Conservation (phyloP, 2,888 invertebrate genomes). For the Cheilosia soror region DNA sequence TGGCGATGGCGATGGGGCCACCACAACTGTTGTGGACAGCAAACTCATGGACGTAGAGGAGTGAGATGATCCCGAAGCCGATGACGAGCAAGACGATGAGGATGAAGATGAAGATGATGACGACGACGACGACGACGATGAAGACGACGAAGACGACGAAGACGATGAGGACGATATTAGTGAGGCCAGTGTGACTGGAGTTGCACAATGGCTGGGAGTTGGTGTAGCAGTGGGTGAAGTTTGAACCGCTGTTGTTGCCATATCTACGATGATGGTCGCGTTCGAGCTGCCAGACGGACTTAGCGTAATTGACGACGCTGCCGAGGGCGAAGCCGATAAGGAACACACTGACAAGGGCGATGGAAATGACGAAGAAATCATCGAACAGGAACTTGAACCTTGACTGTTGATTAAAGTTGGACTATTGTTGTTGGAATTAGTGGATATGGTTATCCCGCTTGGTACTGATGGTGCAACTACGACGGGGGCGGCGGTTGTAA, state of each 20-base stretch:
- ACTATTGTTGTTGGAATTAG: conserved; percentile 62
- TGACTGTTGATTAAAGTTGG: conserved; percentile 69
- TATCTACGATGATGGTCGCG: conserved; percentile 57
- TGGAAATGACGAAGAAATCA: conserved; percentile 70
- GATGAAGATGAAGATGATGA: conserved; percentile 65
- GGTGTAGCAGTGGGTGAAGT: conserved; percentile 59
- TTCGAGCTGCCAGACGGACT: conserved; percentile 62
- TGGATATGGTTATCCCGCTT: conserved; percentile 41
- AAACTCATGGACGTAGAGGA: conserved; percentile 69
- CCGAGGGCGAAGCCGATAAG: conserved; percentile 80
- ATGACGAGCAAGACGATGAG: conserved; percentile 69
- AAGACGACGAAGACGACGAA: conserved; percentile 52
- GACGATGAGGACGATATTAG: conserved; percentile 48
- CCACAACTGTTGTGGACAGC: conserved; percentile 61
- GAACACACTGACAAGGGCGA: conserved; percentile 63
- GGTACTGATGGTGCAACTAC: conserved; percentile 51
- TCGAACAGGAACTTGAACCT: conserved; percentile 72
- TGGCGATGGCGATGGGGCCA: conserved; percentile 57
- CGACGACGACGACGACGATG: conserved; percentile 76
- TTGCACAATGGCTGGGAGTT: conserved; percentile 44
- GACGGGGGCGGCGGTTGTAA: conserved; percentile 76
- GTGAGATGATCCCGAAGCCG: conserved; percentile 64
- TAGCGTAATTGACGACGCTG: conserved; percentile 81
- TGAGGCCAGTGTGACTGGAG: conserved; percentile 60
- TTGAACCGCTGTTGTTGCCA: conserved; percentile 64